Evolutionary conservation across 2,113 vertebrate genomes (phyloP).

Genomic region (Arenaria interpres): DNA sequence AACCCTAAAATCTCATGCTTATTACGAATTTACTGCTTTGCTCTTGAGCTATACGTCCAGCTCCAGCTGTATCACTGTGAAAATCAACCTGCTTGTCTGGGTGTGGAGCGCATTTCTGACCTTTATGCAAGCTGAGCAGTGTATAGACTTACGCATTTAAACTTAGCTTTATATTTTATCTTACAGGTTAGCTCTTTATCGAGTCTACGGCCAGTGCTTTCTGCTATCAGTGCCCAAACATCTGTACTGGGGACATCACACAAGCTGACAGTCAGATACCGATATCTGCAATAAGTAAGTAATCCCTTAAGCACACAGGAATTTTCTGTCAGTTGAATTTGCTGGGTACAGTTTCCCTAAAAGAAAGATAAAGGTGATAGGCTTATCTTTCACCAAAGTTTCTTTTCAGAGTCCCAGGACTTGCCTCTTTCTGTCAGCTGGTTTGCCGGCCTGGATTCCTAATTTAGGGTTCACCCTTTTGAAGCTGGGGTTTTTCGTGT

Average conservation of each 20-base stretch:
- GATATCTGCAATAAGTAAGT: not conserved
- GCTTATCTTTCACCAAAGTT: not conserved
- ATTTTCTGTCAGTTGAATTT: not conserved
- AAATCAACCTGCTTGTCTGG: not conserved
- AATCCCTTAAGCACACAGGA: not conserved
- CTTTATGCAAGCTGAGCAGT: not conserved
- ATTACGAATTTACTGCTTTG: not conserved
- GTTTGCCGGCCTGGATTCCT: not conserved
- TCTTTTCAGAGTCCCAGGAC: not conserved
- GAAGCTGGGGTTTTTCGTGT: not conserved
- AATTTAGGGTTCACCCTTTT: not conserved
- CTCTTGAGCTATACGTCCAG: not conserved
- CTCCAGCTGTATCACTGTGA: not conserved
- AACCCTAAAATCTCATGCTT: not conserved
- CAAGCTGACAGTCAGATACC: not conserved
- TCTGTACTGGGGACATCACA: not conserved
- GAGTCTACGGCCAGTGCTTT: not conserved
- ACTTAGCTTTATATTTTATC: not conserved
- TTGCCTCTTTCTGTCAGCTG: not conserved
- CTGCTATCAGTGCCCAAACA: not conserved
- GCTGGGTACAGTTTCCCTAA: not conserved
- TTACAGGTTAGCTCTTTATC: not conserved
- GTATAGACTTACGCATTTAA: not conserved
- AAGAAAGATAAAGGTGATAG: not conserved
- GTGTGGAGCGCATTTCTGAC: not conserved